These are phyloP conservation scores for Diarsia mendica DNA, from an alignment of 2,888 invertebrate genomes.

Conservation along the genomic window DNA sequence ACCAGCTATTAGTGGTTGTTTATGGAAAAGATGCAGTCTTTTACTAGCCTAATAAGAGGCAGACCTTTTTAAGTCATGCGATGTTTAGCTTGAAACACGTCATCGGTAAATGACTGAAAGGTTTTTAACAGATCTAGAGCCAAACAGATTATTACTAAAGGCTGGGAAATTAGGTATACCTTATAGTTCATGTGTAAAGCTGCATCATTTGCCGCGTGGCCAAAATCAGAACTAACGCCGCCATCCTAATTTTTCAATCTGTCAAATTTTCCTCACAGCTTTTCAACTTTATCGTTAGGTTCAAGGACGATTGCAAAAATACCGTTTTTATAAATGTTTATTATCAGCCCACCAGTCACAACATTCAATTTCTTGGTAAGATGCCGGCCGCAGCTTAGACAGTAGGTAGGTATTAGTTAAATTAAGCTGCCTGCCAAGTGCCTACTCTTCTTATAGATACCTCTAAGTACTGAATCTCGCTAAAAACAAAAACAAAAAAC, in stretches of 20 bases:
- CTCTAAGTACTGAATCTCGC: too few species aligned
- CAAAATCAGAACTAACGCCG: background rate
- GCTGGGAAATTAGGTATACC: background rate
- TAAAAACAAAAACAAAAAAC: too few species aligned
- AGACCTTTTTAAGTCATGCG: conserved; percentile 16
- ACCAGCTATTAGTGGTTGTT: background rate
- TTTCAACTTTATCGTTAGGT: too few species aligned
- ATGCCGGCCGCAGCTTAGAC: background rate
- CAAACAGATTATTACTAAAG: background rate
- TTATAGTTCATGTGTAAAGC: background rate
- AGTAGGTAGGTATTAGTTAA: background rate
- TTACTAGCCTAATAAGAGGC: conserved; percentile 7
- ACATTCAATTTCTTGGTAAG: background rate
- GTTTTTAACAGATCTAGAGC: background rate
- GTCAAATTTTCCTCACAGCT: too few species aligned
- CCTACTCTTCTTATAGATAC: too few species aligned
- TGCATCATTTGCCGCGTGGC: background rate
- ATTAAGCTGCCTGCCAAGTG: background rate
- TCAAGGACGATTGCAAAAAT: too few species aligned
- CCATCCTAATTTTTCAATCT: background rate
- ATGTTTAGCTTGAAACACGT: background rate
- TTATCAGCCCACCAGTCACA: background rate
- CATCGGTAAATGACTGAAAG: background rate
- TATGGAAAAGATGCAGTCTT: conserved; percentile 21
- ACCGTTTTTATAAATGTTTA: background rate